Evolutionary conservation across 2,888 invertebrate genomes (phyloP).

Genomic region (Drosophila longiperda): DNA sequence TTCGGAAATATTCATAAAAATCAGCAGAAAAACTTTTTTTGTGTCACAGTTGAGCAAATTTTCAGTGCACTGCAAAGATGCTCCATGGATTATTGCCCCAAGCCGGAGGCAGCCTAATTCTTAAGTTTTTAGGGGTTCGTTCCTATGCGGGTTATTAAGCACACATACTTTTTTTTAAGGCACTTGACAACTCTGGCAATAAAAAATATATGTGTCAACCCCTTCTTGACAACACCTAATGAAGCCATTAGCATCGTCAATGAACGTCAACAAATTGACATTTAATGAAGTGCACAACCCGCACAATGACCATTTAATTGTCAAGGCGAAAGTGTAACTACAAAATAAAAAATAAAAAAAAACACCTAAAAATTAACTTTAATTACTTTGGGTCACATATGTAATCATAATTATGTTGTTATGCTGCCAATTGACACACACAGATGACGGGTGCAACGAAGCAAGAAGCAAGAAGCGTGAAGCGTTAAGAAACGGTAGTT

Average conservation of each 20-base stretch:
- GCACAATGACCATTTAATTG: conserved; percentile 79
- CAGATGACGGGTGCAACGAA: conserved; percentile 10
- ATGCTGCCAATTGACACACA: conserved; percentile 52
- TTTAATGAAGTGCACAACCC: conserved; percentile 76
- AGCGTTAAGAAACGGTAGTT: conserved; percentile 44
- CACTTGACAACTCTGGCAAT: neutral
- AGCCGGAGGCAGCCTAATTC: conserved; percentile 7
- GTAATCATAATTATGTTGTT: conserved; percentile 56
- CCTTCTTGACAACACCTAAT: conserved; percentile 60
- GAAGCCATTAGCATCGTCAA: conserved; percentile 76
- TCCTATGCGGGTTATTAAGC: conserved; percentile 47
- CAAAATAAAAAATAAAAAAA: neutral
- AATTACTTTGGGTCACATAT: conserved; percentile 56
- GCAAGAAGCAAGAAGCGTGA: conserved; percentile 62
- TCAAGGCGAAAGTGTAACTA: conserved; percentile 4
- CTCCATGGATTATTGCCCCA: conserved; percentile 40
- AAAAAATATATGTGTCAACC: conserved; percentile 42
- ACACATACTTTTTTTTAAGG: conserved; percentile 10
- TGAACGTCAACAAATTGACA: conserved; percentile 78
- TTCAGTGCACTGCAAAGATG: conserved; percentile 9
- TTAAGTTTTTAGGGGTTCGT: conserved; percentile 18
- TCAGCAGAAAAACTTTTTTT: conserved; percentile 43
- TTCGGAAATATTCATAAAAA: conserved; percentile 62
- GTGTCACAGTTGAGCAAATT: conserved; percentile 33
- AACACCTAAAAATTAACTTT: conserved; percentile 68